Base-by-base conservation (phyloP, 2,888 invertebrate genomes). In the Volucella zonaria region DNA sequence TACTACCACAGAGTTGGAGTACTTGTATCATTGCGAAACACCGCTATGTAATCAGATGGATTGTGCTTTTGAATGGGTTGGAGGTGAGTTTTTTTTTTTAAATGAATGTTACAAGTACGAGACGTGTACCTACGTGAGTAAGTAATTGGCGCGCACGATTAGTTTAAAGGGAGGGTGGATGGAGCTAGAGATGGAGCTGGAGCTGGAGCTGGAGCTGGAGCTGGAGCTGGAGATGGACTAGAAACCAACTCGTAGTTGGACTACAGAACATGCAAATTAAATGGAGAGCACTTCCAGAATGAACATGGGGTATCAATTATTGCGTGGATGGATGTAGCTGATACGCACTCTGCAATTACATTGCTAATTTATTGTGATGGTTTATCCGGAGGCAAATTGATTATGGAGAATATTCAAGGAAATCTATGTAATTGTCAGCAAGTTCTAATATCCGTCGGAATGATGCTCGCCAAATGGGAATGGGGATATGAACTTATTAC, bases 341-440 rank as follows among this genome's bases (percentile, higher is more conserved):
- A 75, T 83, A 45, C 47, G 61, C 31, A 31, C 31, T 31, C 6
- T 31, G 31, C 66, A 66, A 83, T 80, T 83, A 75, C 70, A 61
- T 56, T 38, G 80, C 54, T 83, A 80, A 83, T 83, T 83, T 83
- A 83, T 80, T 83, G 66, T 74, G 75, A 83, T 83, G 75, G 58
- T 58, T 67, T 64, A 14, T 68, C 82, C 64, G 15, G n/a, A 38
- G 66, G 82, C 47, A 43, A 54, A 73, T 43, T 73, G 68, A 40
- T 62, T 62, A 58, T 56, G 49, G 10, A 31, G 51, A 52, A 68
- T 62, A 58, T 66, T 71, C 23, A 49, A 10, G 15, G 38, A 12
- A 67, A 67, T 67, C 43, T 52, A 40, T 73, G 59, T 64, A 10
- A 67, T 67, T 61, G 68, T 51, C 43, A 18, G 42, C 11, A 18